Conservation (phyloP, 2,113 vertebrate species). For the Saguinus midas region DNA sequence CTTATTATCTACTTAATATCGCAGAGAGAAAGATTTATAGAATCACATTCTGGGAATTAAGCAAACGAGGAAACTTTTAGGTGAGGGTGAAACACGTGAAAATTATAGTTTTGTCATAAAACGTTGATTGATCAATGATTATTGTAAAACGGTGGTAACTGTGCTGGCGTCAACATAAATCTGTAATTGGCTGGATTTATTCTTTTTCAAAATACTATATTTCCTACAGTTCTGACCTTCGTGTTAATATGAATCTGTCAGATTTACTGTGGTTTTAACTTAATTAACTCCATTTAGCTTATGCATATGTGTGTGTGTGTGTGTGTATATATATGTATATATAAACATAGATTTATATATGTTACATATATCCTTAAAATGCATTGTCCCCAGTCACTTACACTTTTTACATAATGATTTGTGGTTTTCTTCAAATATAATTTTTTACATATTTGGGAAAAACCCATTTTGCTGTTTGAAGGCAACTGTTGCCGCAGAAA, state of each 20-base stretch:
- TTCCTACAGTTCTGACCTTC: slow-evolving; percentile 82
- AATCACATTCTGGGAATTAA: slow-evolving; percentile 83
- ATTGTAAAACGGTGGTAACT: slow-evolving; percentile 84
- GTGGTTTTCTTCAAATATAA: slow-evolving; percentile 53
- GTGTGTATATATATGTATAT: not conserved
- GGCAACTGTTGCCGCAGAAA: not conserved
- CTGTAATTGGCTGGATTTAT: slow-evolving; percentile 80
- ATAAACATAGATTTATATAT: not conserved
- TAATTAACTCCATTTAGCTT: slow-evolving; percentile 82
- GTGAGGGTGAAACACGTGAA: slow-evolving; percentile 77
- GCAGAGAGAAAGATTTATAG: slow-evolving; percentile 80
- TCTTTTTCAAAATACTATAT: slow-evolving; percentile 83
- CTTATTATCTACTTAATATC: slow-evolving; percentile 86
- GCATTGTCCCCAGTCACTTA: slow-evolving; percentile 69
- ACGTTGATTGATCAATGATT: slow-evolving; percentile 85
- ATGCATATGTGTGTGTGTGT: not conserved
- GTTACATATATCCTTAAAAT: slow-evolving; percentile 57
- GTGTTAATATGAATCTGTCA: slow-evolving; percentile 80
- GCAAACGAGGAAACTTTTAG: slow-evolving; percentile 82
- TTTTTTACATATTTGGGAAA: slow-evolving; percentile 56
- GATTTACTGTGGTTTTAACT: slow-evolving; percentile 83
- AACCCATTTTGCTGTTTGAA: not conserved
- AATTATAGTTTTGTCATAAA: slow-evolving; percentile 86
- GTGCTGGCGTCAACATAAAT: slow-evolving; percentile 82
- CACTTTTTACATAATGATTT: slow-evolving; percentile 1